These are phyloP conservation scores for Galbula dea DNA, from an alignment of 2,113 vertebrate species.

Conservation along the genomic window DNA sequence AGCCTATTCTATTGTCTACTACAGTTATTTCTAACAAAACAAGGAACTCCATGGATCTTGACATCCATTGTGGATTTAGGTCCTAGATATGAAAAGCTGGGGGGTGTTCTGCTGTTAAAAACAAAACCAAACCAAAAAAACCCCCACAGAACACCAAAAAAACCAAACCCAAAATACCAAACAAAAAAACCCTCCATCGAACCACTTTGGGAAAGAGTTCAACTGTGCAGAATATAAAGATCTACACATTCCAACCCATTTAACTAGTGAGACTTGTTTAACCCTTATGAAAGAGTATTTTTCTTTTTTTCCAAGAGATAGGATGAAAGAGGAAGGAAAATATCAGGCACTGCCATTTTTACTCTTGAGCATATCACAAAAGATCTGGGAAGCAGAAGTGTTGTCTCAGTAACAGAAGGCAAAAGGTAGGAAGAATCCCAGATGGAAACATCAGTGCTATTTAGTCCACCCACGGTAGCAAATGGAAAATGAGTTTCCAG, in stretches of 20 bases:
- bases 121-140: neutral
- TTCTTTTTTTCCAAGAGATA: neutral
- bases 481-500: slow-evolving; percentile 11
- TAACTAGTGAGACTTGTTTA: neutral
- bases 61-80: neutral
- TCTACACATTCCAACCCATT: neutral
- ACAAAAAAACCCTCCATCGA: neutral
- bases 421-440: slow-evolving; percentile 29
- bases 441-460: slow-evolving; percentile 16
- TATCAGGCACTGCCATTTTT: neutral
- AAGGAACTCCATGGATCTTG: neutral
- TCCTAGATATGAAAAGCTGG: neutral
- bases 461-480: slow-evolving; percentile 9
- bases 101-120: neutral
- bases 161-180: too few species aligned
- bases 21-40: neutral
- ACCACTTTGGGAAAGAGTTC: neutral
- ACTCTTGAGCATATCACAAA: neutral
- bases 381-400: neutral
- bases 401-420: slow-evolving; percentile 19
- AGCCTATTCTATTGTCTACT: neutral
- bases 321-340: neutral
- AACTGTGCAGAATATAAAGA: neutral
- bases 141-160: neutral
- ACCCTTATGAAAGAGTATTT: neutral